Evolutionary conservation across 2,888 invertebrate genomes (phyloP), one percentile per base, ranked within the genome.

Genomic region (Limnephilus marmoratus): DNA sequence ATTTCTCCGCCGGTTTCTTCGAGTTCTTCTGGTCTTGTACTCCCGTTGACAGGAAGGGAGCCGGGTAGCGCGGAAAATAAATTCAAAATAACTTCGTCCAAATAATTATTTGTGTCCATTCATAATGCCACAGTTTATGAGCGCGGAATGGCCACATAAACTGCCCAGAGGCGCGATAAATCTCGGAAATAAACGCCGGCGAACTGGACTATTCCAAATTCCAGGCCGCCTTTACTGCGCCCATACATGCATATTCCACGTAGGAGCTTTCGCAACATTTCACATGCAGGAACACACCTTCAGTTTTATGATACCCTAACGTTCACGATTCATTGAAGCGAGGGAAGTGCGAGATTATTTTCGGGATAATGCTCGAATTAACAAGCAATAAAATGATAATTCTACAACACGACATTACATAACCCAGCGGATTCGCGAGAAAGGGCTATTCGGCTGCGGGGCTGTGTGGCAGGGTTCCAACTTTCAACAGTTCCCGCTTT

Each of bases 21-120:
- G 34, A 31, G 34, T 34, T 82, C 34, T 34, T 31, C 31, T 34
- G 82, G 0, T 31, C 12, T 45, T 53, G 15, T 53, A 3, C 45
- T 41, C 29, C 15, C 53, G 34, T 34, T 34, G 49, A n/a, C 86
- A 86, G 49, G n/a, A 45, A 86, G 49, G n/a, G 37, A 86, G 86
- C 49, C 86, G n/a, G 18, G 49, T 29, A 90, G 90, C 90, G 90
- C 31, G 90, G 29, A 81, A 89, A 41, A 82, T 90, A 90, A 53
- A 82, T 90, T 90, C 15, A 88, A 90, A 90, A 81, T 90, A 90
- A 82, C 85, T 80, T 37, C 34, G 24, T 83, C n/a, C 68, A 37
- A 83, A 90, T 90, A 90, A 90, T 90, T 85, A 90, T 90, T 85
- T 68, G 34, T 53, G 68, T 90, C 68, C 90, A 85, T 90, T 90